Percentiles rank a stretch among this genome's conserved stretches.
These are phyloP conservation scores for Glossophaga mutica DNA, from an alignment of 2,797 vertebrate genomes.

Conservation along the genomic window DNA sequence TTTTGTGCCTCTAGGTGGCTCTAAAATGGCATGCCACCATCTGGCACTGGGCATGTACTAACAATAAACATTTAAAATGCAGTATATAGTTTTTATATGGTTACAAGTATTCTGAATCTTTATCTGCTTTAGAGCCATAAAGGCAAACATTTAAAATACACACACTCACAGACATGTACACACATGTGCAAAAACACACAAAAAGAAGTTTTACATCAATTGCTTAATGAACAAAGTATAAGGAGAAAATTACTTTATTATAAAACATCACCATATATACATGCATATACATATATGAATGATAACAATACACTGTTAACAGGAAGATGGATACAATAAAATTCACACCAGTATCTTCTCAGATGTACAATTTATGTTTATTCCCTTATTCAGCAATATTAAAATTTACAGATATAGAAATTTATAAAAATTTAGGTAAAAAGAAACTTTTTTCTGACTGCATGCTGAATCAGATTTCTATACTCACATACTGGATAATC, in stretches of 20 bases:
- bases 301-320: background rate
- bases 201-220: background rate
- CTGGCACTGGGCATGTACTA: conserved; percentile 66
- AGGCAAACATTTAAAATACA: background rate
- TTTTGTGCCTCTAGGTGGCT: conserved; percentile 70
- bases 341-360: background rate
- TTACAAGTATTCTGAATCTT: conserved; percentile 41
- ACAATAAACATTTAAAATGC: conserved; percentile 62
- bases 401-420: background rate
- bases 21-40: conserved; percentile 71
- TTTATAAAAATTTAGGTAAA: background rate
- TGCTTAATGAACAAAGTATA: background rate
- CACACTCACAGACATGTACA: background rate
- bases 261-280: background rate
- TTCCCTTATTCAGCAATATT: background rate
- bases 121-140: conserved; percentile 39
- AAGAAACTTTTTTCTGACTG: background rate
- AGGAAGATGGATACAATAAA: background rate
- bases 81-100: conserved; percentile 51
- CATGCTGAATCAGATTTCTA: background rate
- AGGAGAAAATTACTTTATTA: background rate
- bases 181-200: background rate
- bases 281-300: background rate
- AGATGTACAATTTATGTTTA: background rate
- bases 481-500: background rate